A percentile compares a stretch with the other conserved stretches of the same genome.
phyloP scores from a whole-genome alignment of 2,888 invertebrate genomes.

The Monopis laevigella region DNA sequence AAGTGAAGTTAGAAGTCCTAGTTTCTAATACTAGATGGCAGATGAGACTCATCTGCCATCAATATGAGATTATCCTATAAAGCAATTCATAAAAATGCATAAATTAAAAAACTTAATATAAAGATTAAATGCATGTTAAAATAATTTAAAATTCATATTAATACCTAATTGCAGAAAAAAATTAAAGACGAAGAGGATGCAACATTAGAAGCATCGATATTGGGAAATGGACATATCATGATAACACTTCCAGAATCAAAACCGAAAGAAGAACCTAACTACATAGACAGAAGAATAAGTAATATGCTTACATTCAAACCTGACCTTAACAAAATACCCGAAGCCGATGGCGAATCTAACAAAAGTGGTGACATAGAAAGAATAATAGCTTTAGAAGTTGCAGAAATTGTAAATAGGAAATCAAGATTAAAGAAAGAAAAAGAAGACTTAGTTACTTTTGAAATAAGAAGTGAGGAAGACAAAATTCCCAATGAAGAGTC shows the following conservation, averaged over 20 bases:
- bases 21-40: too few species aligned
- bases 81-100: too few species aligned
- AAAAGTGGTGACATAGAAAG: conserved; percentile 31
- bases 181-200: conserved; percentile 39
- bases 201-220: conserved; percentile 32
- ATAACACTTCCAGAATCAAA: conserved; percentile 22
- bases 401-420: conserved; percentile 40
- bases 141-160: too few species aligned
- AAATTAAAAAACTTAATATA: too few species aligned
- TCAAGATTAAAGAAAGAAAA: conserved; percentile 24
- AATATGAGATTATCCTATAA: too few species aligned
- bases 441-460: not conserved
- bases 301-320: conserved; percentile 50
- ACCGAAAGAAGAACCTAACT: conserved; percentile 25
- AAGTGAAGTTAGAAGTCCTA: too few species aligned
- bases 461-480: conserved; percentile 17
- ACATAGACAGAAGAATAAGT: conserved; percentile 41
- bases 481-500: conserved; percentile 27
- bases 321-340: conserved; percentile 33
- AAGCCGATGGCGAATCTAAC: conserved; percentile 26
- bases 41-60: too few species aligned
- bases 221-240: conserved; percentile 36
- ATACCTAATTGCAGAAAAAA: conserved; percentile 39
- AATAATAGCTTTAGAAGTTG: conserved; percentile 40
- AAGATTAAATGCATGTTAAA: too few species aligned